Base-by-base conservation (phyloP, 2,888 invertebrate genomes). In the Scaptomyza polygonia region DNA sequence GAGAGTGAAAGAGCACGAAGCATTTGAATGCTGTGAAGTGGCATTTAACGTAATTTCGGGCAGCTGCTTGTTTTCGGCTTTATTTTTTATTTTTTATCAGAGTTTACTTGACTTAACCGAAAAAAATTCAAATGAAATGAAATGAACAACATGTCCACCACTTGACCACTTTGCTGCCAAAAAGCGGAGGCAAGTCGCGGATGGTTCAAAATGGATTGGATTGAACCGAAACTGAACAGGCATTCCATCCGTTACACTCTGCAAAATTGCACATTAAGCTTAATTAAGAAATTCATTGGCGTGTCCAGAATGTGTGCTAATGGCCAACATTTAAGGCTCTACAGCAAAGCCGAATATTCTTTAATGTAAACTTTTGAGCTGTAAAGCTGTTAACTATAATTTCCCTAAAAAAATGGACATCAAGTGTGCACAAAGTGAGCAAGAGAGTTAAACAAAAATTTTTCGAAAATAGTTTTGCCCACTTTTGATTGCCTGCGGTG, bases 271-370 rank as follows among this genome's bases (percentile, higher is more conserved):
- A 76, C 88, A 83, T 83, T 83, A 83, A 73, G 83, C 88, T 83
- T 86, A 83, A 83, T 83, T 83, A 83, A 83, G 88, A 88, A 83
- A 83, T 83, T 88, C 86, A 88, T 88, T 75, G 65, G 79, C 65
- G 62, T 77, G 77, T 67, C 65, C 65, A 47, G 73, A 57, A 61
- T 68, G 72, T 57, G 77, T 56, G 77, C 62, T 77, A 77, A 77
- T 77, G 77, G 67, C 53, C 72, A 52, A 42, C 74, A 67, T 51
- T 74, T 72, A 72, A 72, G 65, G 74, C 59, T 70, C 57, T 55
- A 66, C 61, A 21, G 59, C n/a, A 52, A 16, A 52, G 30, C 16
- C 34, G 14, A 16, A 48, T 47, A 32, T 32, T 55, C 25, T 48
- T 48, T 18, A 48, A 30, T 47, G 29, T 12, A 18, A 54, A n/a